These are phyloP conservation scores for Phyllostomus hastatus DNA, from an alignment of 2,113 vertebrate genomes.

Conservation along the genomic window DNA sequence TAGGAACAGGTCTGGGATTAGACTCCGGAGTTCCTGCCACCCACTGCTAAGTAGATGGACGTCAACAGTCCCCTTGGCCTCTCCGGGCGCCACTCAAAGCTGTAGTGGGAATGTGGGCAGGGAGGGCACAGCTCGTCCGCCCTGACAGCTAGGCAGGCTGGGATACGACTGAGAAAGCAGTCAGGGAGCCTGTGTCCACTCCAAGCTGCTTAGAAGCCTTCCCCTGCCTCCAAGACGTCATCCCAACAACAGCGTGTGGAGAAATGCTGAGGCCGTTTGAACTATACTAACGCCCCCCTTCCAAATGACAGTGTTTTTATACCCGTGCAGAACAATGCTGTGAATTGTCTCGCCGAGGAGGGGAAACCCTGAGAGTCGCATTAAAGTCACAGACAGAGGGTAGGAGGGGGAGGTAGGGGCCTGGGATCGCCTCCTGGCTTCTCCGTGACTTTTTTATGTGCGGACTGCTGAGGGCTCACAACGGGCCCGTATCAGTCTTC, in stretches of 20 bases:
- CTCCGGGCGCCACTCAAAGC: slow-evolving; percentile 29
- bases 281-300: neutral
- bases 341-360: neutral
- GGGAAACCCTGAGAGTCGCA: neutral
- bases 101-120: neutral
- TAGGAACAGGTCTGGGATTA: slow-evolving; percentile 68
- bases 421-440: neutral
- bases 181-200: neutral
- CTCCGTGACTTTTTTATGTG: neutral
- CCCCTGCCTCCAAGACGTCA: neutral
- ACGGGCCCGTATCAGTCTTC: neutral
- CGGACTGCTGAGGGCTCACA: neutral
- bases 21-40: slow-evolving; percentile 63
- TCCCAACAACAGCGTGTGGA: neutral
- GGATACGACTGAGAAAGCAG: neutral
- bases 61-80: neutral
- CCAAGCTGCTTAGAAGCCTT: neutral
- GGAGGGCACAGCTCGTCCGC: neutral
- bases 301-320: neutral
- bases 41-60: slow-evolving; percentile 53
- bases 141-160: neutral
- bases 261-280: neutral
- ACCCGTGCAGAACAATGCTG: neutral
- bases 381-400: neutral
- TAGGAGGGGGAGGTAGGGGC: neutral